Conservation (phyloP, 2,888 invertebrate genomes). For the Tenthredo mesomela region DNA sequence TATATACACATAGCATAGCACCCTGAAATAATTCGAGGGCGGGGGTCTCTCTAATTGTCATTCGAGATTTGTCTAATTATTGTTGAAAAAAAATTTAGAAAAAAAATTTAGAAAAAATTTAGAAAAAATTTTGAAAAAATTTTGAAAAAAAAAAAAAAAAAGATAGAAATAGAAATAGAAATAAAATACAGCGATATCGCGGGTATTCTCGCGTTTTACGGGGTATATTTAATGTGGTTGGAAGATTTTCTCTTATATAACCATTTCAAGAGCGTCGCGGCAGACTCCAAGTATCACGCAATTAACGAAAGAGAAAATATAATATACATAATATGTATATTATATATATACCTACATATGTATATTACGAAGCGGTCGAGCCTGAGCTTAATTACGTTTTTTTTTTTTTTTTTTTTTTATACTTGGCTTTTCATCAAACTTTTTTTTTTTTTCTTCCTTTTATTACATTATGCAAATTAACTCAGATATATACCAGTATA, state of each 20-base stretch:
- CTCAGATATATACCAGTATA: background rate
- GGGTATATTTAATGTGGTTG: conserved; percentile 5
- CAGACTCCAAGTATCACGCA: conserved; percentile 53
- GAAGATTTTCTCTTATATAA: conserved; percentile 15
- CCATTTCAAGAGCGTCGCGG: conserved; percentile 49
- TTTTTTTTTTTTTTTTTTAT: background rate
- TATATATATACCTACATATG: background rate
- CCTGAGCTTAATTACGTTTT: conserved; percentile 30
- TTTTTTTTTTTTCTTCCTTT: background rate
- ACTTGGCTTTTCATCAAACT: conserved; percentile 27
- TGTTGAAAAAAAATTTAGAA: background rate
- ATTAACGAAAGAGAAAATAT: conserved; percentile 29
- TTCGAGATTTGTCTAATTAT: background rate
- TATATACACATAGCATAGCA: background rate
- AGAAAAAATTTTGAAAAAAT: background rate
- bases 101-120: background rate
- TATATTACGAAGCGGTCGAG: conserved; percentile 33
- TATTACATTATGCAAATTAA: background rate
- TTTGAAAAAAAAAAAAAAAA: background rate
- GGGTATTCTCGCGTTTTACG: background rate
- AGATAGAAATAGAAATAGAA: background rate
- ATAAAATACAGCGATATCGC: background rate
- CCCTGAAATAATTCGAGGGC: background rate
- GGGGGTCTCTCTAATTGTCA: background rate
- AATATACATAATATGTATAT: background rate